Evolutionary conservation across 2,797 vertebrate genomes (phyloP), one percentile per base, ranked within the genome.

Genomic region (Arrhamphus sclerolepis): DNA sequence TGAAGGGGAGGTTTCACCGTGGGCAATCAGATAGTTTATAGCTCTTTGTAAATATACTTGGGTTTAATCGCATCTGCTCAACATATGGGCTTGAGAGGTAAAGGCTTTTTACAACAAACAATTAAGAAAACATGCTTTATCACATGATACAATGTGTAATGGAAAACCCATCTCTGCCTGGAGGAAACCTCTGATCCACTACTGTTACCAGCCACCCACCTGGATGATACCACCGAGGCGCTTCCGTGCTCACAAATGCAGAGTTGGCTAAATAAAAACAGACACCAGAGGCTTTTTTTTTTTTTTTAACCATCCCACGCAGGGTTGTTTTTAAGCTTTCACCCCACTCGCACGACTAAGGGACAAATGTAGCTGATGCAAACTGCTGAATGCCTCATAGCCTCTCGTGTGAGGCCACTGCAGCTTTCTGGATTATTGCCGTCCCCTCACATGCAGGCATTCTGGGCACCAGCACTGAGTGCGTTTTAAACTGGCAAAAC

Each of bases 91-190:
- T 67, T 21, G 22, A 65, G 38, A 51, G 46, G 41, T 60, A 66
- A 67, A 28, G 9, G 16, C 14, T 63, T 51, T 84, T 75, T 66
- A 72, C 70, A 77, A 70, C 50, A 58, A 76, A 26, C 66, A 80
- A 89, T 88, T 89, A 81, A 66, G 49, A 72, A 74, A 72, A 79
- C 54, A 34, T 68, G 75, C 78, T 87, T 75, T 82, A 80, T 75
- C 49, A 86, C 73, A 78, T 85, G 75, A 89, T 63, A 52, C 75
- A 55, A 54, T 79, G 75, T 82, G 85, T 82, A 88, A 89, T 85
- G 85, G 87, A 87, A 91, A 88, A 85, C 62, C 54, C 43, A 52
- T 71, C 40, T 56, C 49, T 6, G 66, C 79, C 77, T 80, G 47
- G 11, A 67, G 21, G 70, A 70, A 83, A 41, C 21, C 54, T 24